Evolutionary conservation across 2,888 invertebrate species (phyloP).

Genomic region (Scaptomyza caliginosa): DNA sequence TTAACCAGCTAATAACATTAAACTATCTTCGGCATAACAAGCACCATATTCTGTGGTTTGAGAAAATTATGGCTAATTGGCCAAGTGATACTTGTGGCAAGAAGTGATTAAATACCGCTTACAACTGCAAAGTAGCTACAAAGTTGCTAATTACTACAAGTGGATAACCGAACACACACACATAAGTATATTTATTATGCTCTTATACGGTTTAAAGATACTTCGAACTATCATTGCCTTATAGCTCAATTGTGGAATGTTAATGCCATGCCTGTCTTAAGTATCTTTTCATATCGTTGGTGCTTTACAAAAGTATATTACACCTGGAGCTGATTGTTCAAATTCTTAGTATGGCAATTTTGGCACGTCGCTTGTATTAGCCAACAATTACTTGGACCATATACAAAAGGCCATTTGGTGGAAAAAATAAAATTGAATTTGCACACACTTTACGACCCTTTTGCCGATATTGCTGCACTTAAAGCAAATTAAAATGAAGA

Average conservation of each 20-base stretch:
- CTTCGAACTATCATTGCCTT: background rate
- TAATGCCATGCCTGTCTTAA: background rate
- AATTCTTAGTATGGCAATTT: background rate
- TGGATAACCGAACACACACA: background rate
- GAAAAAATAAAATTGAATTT: constrained; percentile 69
- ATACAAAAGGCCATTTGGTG: constrained; percentile 50
- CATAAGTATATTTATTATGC: background rate
- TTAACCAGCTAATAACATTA: background rate
- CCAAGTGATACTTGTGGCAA: background rate
- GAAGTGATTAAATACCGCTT: background rate
- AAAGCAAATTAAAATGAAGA: constrained; percentile 68
- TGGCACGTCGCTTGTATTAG: constrained; percentile 42
- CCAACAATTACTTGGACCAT: constrained; percentile 45
- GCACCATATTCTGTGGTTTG: background rate
- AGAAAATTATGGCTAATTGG: constrained; percentile 12
- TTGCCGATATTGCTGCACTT: constrained; percentile 55
- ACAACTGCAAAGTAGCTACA: background rate
- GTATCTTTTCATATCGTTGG: background rate
- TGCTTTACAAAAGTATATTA: background rate
- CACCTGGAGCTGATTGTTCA: background rate
- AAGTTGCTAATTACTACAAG: constrained; percentile 2
- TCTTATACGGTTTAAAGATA: background rate
- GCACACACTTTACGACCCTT: constrained; percentile 62
- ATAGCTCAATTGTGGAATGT: background rate
- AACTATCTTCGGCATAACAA: background rate